Conservation (phyloP, 2,797 vertebrate species). For the Garrulus glandarius region DNA sequence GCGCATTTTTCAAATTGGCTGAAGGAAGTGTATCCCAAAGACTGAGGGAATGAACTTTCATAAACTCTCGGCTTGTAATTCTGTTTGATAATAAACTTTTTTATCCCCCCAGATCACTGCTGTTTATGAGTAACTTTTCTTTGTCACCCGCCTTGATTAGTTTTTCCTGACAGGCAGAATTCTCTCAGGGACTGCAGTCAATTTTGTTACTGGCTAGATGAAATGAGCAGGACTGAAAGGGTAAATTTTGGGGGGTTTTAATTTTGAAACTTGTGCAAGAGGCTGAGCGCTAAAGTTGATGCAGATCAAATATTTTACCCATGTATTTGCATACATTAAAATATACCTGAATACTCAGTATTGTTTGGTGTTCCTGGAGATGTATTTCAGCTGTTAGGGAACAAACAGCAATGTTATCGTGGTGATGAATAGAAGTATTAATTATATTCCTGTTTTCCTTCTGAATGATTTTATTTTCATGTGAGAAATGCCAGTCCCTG, state of each 20-base stretch:
- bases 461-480: background rate
- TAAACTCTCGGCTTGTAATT: background rate
- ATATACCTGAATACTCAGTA: background rate
- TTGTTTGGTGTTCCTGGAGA: background rate
- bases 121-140: background rate
- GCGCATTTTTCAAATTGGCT: accelerated
- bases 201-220: background rate
- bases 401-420: background rate
- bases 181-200: background rate
- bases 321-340: background rate
- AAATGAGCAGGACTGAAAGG: background rate
- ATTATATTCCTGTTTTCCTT: background rate
- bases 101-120: accelerated
- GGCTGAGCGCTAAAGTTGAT: background rate
- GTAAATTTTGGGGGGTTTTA: background rate
- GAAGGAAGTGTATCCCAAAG: background rate
- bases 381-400: background rate
- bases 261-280: background rate
- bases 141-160: background rate
- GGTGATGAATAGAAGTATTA: background rate
- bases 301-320: background rate
- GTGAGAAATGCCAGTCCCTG: background rate
- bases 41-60: background rate
- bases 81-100: background rate
- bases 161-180: background rate